These are phyloP conservation scores for Camponotus fellah DNA, from an alignment of 2,888 invertebrate species.

Conservation along the genomic window DNA sequence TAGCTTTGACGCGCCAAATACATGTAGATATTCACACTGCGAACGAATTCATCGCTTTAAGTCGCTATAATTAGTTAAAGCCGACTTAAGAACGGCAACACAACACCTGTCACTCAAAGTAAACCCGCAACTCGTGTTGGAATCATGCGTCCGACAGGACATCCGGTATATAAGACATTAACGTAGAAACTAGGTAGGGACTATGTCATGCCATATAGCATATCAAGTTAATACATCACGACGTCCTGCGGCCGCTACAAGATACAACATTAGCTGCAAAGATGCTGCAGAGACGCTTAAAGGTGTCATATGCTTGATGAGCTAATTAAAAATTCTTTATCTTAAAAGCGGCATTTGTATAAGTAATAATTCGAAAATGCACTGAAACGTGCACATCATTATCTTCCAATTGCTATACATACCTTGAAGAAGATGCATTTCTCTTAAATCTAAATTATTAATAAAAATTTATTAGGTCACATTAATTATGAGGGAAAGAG, in stretches of 20 bases:
- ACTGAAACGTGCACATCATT: neutral
- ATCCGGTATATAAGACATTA: constrained; percentile 28
- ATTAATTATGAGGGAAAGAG: neutral
- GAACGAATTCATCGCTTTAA: constrained; percentile 6
- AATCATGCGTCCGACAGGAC: constrained; percentile 36
- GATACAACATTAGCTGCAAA: constrained; percentile 8
- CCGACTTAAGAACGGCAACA: constrained; percentile 24
- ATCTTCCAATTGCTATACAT: neutral
- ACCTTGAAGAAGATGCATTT: constrained; percentile 1
- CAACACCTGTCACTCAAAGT: constrained; percentile 37
- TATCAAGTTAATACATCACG: constrained; percentile 35
- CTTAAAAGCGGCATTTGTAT: neutral
- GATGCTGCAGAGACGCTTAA: neutral
- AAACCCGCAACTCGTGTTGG: constrained; percentile 31
- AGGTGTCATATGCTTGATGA: neutral
- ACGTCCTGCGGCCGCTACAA: constrained; percentile 18
- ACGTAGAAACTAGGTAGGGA: constrained; percentile 30
- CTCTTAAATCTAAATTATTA: neutral
- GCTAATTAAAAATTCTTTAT: neutral
- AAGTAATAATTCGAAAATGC: neutral
- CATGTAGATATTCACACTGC: neutral
- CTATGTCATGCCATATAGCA: neutral
- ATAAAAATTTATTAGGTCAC: constrained; percentile 4
- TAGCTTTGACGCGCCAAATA: neutral
- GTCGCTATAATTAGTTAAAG: constrained; percentile 41